Evolutionary conservation across 1,140 invertebrate species (phyloP).

Genomic region (Odontomachus brunneus): DNA sequence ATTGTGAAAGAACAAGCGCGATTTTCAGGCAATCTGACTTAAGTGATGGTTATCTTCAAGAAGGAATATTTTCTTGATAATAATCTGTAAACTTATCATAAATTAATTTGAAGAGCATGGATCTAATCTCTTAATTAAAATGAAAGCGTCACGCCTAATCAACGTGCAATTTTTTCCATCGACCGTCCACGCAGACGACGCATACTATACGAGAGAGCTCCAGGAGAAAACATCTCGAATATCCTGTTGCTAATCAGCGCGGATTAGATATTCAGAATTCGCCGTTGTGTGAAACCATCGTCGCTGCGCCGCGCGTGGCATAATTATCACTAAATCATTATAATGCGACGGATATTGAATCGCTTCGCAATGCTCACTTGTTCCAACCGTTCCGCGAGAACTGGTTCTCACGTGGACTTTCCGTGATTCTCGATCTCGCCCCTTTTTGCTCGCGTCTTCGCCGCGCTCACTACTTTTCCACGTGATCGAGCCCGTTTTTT

Average conservation of each 20-base stretch:
- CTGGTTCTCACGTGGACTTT: conserved; percentile 56
- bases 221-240: neutral
- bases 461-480: neutral
- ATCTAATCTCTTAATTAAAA: no score
- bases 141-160: no score
- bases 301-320: conserved; percentile 11
- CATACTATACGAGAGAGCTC: neutral
- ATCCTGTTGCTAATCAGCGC: conserved; percentile 21
- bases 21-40: no score
- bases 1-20: no score
- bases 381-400: conserved; percentile 33
- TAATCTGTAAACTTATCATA: no score
- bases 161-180: no score
- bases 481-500: neutral
- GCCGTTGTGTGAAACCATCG: neutral
- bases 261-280: conserved; percentile 13
- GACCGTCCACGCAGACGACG: no score
- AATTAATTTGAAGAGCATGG: no score
- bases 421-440: conserved; percentile 41
- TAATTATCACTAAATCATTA: conserved; percentile 66
- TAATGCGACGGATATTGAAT: conserved; percentile 47
- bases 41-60: no score
- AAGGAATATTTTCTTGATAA: no score
- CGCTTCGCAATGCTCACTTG: neutral
- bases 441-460: conserved; percentile 2